Conservation (phyloP, 2,888 invertebrate species). For the Galerucella nymphaeae region DNA sequence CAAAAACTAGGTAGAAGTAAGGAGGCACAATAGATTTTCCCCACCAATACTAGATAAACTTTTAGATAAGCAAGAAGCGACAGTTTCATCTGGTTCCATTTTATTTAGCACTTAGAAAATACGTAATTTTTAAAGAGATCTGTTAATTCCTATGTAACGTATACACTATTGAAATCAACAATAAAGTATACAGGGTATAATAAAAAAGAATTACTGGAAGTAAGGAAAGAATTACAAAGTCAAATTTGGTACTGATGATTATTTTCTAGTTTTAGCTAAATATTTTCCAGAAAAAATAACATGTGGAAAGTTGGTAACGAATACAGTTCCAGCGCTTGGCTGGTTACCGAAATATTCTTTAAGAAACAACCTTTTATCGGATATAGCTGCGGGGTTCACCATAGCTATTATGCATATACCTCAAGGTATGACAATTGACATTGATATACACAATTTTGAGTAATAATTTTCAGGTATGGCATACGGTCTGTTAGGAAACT, state of each 20-base stretch:
- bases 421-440: slow-evolving; percentile 69
- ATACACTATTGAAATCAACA: too few species aligned
- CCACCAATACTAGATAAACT: too few species aligned
- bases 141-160: too few species aligned
- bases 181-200: too few species aligned
- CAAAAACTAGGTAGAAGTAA: too few species aligned
- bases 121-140: too few species aligned
- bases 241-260: background rate
- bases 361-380: slow-evolving; percentile 71
- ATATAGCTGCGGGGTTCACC: slow-evolving; percentile 82
- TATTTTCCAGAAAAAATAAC: background rate
- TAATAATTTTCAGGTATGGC: slow-evolving; percentile 67
- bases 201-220: too few species aligned
- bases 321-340: slow-evolving; percentile 66
- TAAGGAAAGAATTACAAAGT: too few species aligned
- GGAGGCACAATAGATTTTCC: too few species aligned
- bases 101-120: too few species aligned
- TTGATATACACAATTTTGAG: background rate
- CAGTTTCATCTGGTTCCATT: too few species aligned
- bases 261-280: background rate
- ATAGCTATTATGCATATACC: slow-evolving; percentile 88
- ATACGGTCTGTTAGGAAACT: slow-evolving; percentile 68
- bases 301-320: background rate
- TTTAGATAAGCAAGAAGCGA: too few species aligned
- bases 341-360: slow-evolving; percentile 75